Evolutionary conservation across 1,140 invertebrate species (phyloP).

Genomic region (Hycleus phaleratus): DNA sequence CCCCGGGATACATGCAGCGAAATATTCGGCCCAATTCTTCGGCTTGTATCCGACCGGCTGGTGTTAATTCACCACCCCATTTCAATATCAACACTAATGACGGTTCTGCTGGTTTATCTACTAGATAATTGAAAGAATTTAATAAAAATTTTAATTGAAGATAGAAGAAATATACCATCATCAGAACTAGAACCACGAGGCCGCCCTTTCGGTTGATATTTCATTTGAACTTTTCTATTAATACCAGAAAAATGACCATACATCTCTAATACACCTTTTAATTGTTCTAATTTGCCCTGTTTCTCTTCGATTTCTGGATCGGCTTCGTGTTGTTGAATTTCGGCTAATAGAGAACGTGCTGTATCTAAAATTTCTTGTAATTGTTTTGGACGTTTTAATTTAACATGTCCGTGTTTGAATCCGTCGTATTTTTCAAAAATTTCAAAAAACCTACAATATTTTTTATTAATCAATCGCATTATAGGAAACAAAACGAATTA

Average conservation of each 20-base stretch:
- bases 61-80: conserved; percentile 99
- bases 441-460: conserved; percentile 81
- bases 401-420: conserved; percentile 90
- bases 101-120: conserved; percentile 75
- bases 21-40: conserved; percentile 97
- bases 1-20: conserved; percentile 95
- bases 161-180: conserved; percentile 61
- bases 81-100: conserved; percentile 93
- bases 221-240: conserved; percentile 99
- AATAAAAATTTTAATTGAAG: background rate
- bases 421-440: conserved; percentile 98
- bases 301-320: conserved; percentile 95
- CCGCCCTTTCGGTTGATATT: conserved; percentile 94
- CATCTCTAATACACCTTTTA: conserved; percentile 99
- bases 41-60: conserved; percentile 91
- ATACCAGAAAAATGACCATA: conserved; percentile 99
- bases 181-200: conserved; percentile 90
- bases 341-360: conserved; percentile 75
- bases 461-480: background rate
- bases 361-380: conserved; percentile 96
- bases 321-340: conserved; percentile 75
- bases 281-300: conserved; percentile 92
- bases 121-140: conserved; percentile 30
- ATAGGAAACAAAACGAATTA: conserved; percentile 42
- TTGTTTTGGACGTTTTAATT: conserved; percentile 95